Evolutionary conservation across 1,140 invertebrate species (phyloP), one percentile per base, ranked within the genome.

Genomic region (Lithobius niger): DNA sequence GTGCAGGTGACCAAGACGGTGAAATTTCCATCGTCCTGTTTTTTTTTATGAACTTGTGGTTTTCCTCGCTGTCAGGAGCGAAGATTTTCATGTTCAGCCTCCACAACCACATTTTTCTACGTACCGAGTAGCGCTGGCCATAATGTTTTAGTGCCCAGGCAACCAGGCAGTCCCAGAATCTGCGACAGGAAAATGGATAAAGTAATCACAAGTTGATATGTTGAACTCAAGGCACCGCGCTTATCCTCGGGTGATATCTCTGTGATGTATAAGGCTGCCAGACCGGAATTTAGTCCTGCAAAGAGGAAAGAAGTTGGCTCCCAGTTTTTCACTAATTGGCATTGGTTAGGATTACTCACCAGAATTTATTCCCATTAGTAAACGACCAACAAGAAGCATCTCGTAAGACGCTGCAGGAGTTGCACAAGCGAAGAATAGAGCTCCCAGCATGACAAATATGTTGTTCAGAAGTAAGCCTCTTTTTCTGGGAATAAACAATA

Each of bases 151-250:
- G 68, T 69, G 55, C 73, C 75, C 0, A 76, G 50, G 13, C 74
- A 54, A 36, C 60, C 57, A 0, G 64, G 65, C 18, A 75, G 59
- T n/a, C 74, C 74, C 26, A 79, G 61, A 51, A 79, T 6, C 27
- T 44, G 3, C 4, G 51, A 6, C 15, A 89, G 68, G 2, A 92
- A 70, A 55, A 93, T 93, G 1, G 86, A 85, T 44, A 92, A 86
- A 0, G 88, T 90, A 54, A 93, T 83, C 16, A 89, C 80, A 3
- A 94, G 67, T 64, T 94, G 90, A 66, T 91, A 89, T 0, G 88
- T 82, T 1, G 85, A 87, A 1, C 89, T 89, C 21, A 89, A 79
- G 21, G 86, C 85, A 47, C 88, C 88, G 54, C 88, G 69, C 0
- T 90, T 67, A 59, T 84, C 81, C 1, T 79, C 73, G 0, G 89